These are phyloP conservation scores for Lepilemur septentrionalis DNA, from an alignment of 2,797 vertebrate genomes.

Conservation along the genomic window DNA sequence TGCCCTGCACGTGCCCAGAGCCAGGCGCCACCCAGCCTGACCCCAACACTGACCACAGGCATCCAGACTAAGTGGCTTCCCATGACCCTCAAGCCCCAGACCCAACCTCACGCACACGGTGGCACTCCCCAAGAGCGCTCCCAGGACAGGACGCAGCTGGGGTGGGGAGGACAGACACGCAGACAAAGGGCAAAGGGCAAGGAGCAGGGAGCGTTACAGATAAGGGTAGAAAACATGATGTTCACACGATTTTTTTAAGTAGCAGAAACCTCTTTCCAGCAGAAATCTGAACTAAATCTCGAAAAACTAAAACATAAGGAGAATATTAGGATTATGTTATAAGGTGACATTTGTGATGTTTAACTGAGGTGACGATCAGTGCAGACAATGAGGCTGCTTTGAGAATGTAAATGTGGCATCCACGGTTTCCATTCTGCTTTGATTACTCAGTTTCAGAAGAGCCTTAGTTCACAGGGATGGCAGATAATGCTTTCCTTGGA, in stretches of 20 bases:
- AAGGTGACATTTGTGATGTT: not conserved
- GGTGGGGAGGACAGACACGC: no score
- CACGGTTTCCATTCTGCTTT: not conserved
- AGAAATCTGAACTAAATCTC: not conserved
- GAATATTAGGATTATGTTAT: not conserved
- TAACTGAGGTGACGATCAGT: not conserved
- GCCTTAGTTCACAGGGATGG: not conserved
- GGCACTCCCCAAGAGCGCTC: not conserved
- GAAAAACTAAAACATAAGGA: not conserved
- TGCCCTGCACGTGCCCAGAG: not conserved
- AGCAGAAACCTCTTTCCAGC: not conserved
- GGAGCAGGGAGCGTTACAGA: not conserved
- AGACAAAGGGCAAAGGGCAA: not conserved
- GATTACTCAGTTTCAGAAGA: not conserved
- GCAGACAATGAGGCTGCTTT: not conserved
- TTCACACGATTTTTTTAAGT: fast-evolving
- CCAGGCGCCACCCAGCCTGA: not conserved
- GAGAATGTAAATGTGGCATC: not conserved
- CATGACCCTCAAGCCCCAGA: not conserved
- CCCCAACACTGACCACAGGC: not conserved
- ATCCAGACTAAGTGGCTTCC: not conserved
- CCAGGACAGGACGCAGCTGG: not conserved
- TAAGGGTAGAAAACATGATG: not conserved
- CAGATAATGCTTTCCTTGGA: not conserved
- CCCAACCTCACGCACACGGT: not conserved